phyloP scores from a whole-genome alignment of 2,113 vertebrate genomes.

The Ailurus styani region DNA sequence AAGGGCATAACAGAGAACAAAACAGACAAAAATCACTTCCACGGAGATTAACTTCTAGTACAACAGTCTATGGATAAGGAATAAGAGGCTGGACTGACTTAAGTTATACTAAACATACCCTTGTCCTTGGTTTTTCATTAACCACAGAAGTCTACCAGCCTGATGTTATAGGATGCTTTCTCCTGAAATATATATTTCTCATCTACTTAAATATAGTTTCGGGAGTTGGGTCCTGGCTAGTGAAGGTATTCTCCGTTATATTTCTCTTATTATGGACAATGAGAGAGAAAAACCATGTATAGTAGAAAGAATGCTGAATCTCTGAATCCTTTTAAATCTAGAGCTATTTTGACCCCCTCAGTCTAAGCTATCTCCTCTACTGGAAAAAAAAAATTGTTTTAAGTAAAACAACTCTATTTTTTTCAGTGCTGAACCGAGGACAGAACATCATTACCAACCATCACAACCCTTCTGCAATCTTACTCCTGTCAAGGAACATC shows the following conservation, averaged over 20 bases:
- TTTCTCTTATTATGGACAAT: not conserved
- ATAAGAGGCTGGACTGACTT: not conserved
- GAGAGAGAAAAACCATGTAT: not conserved
- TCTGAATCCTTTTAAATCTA: not conserved
- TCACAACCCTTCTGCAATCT: not conserved
- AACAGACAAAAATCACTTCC: not conserved
- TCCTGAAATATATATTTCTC: not conserved
- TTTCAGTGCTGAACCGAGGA: not conserved
- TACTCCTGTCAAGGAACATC: conserved; percentile 30
- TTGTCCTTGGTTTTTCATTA: not conserved
- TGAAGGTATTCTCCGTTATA: not conserved
- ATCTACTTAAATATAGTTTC: not conserved
- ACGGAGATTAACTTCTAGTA: not conserved
- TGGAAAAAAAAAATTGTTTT: not conserved
- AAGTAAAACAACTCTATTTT: not conserved
- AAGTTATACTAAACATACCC: not conserved
- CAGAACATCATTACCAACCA: not conserved
- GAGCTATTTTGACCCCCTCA: not conserved
- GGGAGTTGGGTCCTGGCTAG: not conserved
- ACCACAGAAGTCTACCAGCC: not conserved
- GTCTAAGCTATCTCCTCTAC: not conserved
- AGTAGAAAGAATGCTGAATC: not conserved
- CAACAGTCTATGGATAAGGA: not conserved
- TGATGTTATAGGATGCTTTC: not conserved
- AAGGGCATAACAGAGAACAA: not conserved